Base-by-base conservation (phyloP, 2,888 invertebrate species). In the Epicampocera succincta region DNA sequence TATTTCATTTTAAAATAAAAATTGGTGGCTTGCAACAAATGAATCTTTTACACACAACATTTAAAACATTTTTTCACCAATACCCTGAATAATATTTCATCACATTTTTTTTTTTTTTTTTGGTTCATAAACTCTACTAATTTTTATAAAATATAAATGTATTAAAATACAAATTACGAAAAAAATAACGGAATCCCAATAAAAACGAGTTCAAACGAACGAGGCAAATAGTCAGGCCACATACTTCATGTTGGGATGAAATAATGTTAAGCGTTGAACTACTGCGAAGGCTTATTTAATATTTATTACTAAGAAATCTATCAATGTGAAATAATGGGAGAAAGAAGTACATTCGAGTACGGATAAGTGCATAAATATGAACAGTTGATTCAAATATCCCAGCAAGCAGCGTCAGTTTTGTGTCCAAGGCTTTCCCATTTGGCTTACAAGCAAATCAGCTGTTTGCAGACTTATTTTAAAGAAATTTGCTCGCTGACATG, bases 241-340 rank as follows among this genome's bases (percentile, higher is more conserved):
- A 5, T n/a, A n/a, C n/a, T n/a, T n/a, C n/a, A 58, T 44, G 54
- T 56, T 42, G 38, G 61, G 69, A 61, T 54, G 54, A 66, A 66
- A 63, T 54, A 69, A 54, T 54, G 15, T 61, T 50, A 68, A 76
- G 72, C 76, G 76, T 76, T 72, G 56, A 63, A 68, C 76, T 25
- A 25, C 76, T 25, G 5, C 61, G 42, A 68, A 76, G 72, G 72
- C 56, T 72, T 42, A 76, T 81, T 76, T 76, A 76, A 72, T 48
- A 81, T 81, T 81, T 81, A 81, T 81, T 81, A 61, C 68, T 46
- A 40, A 72, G 61, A 50, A 76, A 76, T 76, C 76, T 72, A 72
- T 72, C 80, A 75, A 75, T 80, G 75, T 71, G 65, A 75, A 75
- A 65, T 80, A 60, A 19, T 25, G 25, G 25, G 3, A 25, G 25